A percentile compares a stretch with the other conserved stretches of the same genome.
Conservation (phyloP, 2,797 vertebrate genomes). For the Euthynnus affinis region DNA sequence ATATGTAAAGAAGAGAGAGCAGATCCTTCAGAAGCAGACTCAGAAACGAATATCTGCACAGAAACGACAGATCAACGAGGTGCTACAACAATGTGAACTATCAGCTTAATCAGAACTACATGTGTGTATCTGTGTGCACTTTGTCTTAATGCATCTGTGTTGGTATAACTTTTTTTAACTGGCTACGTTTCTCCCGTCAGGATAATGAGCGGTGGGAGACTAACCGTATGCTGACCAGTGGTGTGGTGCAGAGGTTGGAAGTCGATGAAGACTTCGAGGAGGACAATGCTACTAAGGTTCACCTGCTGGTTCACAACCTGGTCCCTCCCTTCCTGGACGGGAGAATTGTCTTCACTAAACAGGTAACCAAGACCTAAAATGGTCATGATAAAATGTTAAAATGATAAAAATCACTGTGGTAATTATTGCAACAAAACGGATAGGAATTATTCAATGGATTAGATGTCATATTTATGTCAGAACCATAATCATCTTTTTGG, state of each 20-base stretch:
- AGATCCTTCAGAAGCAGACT: slow-evolving; percentile 96
- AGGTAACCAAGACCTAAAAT: slow-evolving; percentile 82
- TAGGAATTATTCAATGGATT: background rate
- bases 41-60: slow-evolving; percentile 98
- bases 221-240: slow-evolving; percentile 98
- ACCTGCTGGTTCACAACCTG: slow-evolving; percentile 96
- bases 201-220: slow-evolving; percentile 99
- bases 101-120: slow-evolving; percentile 1
- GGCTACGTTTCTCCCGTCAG: slow-evolving; percentile 75
- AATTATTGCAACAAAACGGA: background rate
- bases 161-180: slow-evolving; percentile 8
- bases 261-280: slow-evolving; percentile 99
- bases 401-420: background rate
- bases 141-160: background rate
- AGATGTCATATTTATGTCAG: background rate
- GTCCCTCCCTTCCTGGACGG: slow-evolving; percentile 98
- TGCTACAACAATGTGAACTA: slow-evolving; percentile 55
- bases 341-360: slow-evolving; percentile 99
- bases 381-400: background rate
- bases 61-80: slow-evolving; percentile 98
- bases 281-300: slow-evolving; percentile 97
- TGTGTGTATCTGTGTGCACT: background rate
- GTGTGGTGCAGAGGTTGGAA: slow-evolving; percentile 97
- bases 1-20: slow-evolving; percentile 95
- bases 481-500: background rate